These are phyloP conservation scores for Boulengeromyrus knoepffleri DNA, from an alignment of 2,113 vertebrate species.

Conservation along the genomic window DNA sequence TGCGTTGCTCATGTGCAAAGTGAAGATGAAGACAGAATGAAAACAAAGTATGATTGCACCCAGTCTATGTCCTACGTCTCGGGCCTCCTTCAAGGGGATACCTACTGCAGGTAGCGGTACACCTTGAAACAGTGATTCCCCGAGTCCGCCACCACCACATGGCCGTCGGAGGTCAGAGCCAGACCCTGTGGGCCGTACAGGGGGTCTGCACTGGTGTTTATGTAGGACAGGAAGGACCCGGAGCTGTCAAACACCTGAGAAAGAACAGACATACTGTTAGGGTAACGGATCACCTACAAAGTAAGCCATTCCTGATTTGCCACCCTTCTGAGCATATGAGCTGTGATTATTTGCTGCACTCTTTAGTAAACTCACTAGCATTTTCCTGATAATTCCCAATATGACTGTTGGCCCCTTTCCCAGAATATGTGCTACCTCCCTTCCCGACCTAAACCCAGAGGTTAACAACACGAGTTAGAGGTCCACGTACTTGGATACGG, in stretches of 20 bases:
- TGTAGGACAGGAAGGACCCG: slow-evolving; percentile 92
- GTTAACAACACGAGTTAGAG: neutral
- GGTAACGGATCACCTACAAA: neutral
- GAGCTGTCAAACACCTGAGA: slow-evolving; percentile 87
- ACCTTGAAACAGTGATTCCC: slow-evolving; percentile 98
- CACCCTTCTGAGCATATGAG: neutral
- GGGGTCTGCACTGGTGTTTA: slow-evolving; percentile 90
- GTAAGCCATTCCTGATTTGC: neutral
- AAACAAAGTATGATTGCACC: neutral
- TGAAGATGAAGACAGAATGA: neutral
- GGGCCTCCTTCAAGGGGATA: neutral
- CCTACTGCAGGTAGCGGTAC: slow-evolving; percentile 91
- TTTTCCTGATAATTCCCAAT: neutral
- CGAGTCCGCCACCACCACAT: slow-evolving; percentile 90
- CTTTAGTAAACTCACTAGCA: neutral
- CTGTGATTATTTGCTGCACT: neutral
- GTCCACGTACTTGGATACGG: slow-evolving; percentile 77
- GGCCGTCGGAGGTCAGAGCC: slow-evolving; percentile 88
- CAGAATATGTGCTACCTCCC: neutral
- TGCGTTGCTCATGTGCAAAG: slow-evolving; percentile 10
- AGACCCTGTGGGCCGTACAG: slow-evolving; percentile 91
- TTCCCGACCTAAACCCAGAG: neutral
- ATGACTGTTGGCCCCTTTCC: neutral
- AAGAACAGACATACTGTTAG: neutral
- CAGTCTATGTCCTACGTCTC: neutral